A percentile compares a stretch with the other conserved stretches of the same genome.
Evolutionary conservation across 1,140 invertebrate species (phyloP).

Genomic region (Panulirus ornatus): DNA sequence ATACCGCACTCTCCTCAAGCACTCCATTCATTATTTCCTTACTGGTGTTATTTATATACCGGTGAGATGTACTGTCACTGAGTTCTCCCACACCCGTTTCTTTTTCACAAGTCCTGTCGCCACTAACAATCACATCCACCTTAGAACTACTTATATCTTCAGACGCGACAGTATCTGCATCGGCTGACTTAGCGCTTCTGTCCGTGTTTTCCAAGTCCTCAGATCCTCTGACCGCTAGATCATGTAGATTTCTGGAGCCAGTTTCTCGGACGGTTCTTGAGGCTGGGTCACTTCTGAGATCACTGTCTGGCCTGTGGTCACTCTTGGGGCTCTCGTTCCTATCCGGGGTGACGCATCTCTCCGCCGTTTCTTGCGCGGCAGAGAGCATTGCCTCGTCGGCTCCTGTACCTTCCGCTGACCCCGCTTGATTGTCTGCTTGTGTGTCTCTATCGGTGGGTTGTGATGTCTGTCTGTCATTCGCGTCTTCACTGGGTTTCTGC

Average conservation of each 20-base stretch:
- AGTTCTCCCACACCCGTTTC: background rate
- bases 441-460: background rate
- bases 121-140: background rate
- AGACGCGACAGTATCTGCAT: background rate
- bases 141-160: background rate
- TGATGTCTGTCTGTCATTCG: background rate
- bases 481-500: background rate
- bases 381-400: background rate
- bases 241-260: background rate
- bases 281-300: background rate
- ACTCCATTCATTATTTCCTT: background rate
- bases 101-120: background rate
- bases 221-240: background rate
- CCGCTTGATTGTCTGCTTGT: background rate
- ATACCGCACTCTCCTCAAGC: background rate
- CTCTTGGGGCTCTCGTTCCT: background rate
- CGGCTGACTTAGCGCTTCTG: background rate
- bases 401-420: background rate
- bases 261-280: background rate
- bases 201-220: background rate
- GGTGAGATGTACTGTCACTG: background rate
- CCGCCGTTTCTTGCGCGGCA: background rate
- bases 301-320: background rate
- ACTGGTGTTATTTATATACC: background rate
- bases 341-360: background rate